phyloP scores from a whole-genome alignment of 1,140 invertebrate genomes.

The Megalonaias nervosa region DNA sequence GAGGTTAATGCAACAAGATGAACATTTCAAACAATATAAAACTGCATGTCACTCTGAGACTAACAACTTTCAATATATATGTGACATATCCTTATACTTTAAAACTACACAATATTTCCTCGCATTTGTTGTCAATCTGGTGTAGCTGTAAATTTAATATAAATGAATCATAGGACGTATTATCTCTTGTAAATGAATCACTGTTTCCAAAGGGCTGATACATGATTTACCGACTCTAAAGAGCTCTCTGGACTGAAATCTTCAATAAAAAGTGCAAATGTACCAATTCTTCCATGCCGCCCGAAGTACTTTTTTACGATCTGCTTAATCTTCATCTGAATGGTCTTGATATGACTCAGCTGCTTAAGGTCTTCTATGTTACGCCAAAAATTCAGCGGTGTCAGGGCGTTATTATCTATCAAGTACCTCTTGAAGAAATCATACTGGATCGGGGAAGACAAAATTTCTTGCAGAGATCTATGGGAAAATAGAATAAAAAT shows the following conservation, averaged over 20 bases:
- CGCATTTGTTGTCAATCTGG: too few relatives aligned
- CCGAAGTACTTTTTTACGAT: conserved; percentile 49
- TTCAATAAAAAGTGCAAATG: background rate
- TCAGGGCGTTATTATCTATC: conserved; percentile 14
- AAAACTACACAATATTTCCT: too few relatives aligned
- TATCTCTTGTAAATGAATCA: too few relatives aligned
- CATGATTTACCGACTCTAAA: background rate
- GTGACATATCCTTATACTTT: too few relatives aligned
- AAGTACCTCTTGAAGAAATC: conserved; percentile 51
- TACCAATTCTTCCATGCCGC: conserved; percentile 42
- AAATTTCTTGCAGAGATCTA: conserved; percentile 44
- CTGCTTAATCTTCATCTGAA: conserved; percentile 28
- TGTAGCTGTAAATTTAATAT: too few relatives aligned
- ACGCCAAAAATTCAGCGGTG: conserved; percentile 42
- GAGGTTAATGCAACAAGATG: too few relatives aligned
- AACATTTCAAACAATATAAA: too few relatives aligned
- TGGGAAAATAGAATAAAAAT: background rate
- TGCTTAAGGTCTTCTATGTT: conserved; percentile 45
- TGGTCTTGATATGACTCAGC: conserved; percentile 10
- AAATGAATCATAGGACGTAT: too few relatives aligned
- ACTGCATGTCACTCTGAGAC: too few relatives aligned
- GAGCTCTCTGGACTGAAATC: background rate
- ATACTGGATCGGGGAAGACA: conserved; percentile 33
- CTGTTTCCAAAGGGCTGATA: too few relatives aligned
- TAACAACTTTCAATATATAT: too few relatives aligned